Evolutionary conservation across 2,113 vertebrate species (phyloP).

Genomic region (Mormyrus lacerda): DNA sequence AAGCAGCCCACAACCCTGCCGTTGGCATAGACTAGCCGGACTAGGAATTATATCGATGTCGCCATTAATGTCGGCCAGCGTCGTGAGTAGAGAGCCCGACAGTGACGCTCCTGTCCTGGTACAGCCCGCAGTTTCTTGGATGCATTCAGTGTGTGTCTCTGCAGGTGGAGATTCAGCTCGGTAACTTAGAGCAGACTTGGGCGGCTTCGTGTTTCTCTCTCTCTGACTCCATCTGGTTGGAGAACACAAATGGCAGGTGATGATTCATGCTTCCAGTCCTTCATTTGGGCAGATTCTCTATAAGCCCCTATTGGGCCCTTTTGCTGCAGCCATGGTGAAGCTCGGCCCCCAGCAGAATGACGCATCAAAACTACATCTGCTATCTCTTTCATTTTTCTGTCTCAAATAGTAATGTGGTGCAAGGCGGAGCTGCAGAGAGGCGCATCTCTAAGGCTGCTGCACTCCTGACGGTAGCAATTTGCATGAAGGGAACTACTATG

Average conservation of each 20-base stretch:
- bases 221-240: background rate
- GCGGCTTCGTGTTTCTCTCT: background rate
- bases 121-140: background rate
- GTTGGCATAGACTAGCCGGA: background rate
- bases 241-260: background rate
- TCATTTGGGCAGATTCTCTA: background rate
- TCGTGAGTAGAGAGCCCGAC: background rate
- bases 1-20: background rate
- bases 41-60: background rate
- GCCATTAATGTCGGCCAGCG: background rate
- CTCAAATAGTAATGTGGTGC: background rate
- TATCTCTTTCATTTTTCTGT: background rate
- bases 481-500: background rate
- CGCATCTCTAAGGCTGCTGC: background rate
- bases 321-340: background rate
- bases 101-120: background rate
- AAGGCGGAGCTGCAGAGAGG: background rate
- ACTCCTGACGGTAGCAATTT: background rate
- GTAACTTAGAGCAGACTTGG: background rate
- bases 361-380: constrained; percentile 5
- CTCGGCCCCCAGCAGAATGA: background rate
- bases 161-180: background rate
- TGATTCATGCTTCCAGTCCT: background rate
- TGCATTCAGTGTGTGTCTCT: background rate
- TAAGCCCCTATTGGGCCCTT: background rate